These are phyloP conservation scores for Dolomedes plantarius DNA, from an alignment of 2,888 invertebrate species.

Conservation along the genomic window DNA sequence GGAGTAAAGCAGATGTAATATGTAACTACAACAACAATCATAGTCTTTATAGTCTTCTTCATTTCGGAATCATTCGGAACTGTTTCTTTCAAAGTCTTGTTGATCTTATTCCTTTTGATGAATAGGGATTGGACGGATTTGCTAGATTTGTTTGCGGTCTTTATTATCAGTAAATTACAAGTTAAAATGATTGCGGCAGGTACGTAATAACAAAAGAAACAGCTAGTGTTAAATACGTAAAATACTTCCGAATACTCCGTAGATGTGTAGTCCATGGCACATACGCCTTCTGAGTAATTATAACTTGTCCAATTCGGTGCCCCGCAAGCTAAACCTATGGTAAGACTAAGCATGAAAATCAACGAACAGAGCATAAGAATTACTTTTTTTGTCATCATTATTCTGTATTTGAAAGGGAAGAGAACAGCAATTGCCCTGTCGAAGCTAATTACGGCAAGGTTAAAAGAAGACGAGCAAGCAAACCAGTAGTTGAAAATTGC, in stretches of 20 bases:
- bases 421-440: constrained; percentile 76
- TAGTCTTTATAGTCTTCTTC: constrained; percentile 61
- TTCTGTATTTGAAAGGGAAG: constrained; percentile 75
- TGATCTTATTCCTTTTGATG: not conserved
- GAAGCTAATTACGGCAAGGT: constrained; percentile 76
- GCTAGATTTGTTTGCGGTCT: constrained; percentile 20
- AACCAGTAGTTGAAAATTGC: constrained; percentile 76
- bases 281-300: constrained; percentile 52
- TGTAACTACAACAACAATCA: constrained; percentile 76
- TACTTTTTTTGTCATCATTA: constrained; percentile 22
- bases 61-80: not conserved
- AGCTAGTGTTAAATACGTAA: not conserved
- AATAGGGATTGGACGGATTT: not conserved
- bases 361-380: not conserved
- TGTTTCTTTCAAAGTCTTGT: not conserved
- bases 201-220: constrained; percentile 8
- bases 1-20: constrained; percentile 77
- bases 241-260: not conserved
- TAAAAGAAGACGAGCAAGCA: constrained; percentile 77
- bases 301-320: constrained; percentile 32
- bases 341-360: not conserved
- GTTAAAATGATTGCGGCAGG: constrained; percentile 12
- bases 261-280: constrained; percentile 30
- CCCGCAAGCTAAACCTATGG: not conserved
- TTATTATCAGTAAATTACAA: constrained; percentile 34